phyloP scores from a whole-genome alignment of 2,113 vertebrate genomes.

The Albula goreensis region DNA sequence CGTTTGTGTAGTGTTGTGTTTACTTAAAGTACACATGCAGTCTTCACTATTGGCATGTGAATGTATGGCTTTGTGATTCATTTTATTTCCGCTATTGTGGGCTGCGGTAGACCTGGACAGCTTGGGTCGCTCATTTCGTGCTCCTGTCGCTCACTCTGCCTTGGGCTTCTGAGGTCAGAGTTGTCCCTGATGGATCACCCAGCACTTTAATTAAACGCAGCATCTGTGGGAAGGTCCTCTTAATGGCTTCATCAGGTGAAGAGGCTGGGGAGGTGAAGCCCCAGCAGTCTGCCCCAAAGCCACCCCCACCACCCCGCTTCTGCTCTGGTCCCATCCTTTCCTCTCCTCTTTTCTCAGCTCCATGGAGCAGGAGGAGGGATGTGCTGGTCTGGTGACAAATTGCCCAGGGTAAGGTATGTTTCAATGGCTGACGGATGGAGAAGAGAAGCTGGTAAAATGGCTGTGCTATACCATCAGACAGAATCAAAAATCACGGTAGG shows the following conservation, averaged over 20 bases:
- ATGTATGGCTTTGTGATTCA: background rate
- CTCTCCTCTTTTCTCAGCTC: conserved; percentile 53
- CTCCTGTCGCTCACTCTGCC: background rate
- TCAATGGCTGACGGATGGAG: conserved; percentile 56
- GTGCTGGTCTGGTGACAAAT: conserved; percentile 44
- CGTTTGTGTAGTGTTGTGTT: background rate
- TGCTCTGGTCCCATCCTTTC: background rate
- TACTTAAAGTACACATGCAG: background rate
- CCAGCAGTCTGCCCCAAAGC: conserved; percentile 42
- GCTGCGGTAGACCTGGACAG: background rate
- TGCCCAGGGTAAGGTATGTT: conserved; percentile 47
- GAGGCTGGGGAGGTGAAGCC: conserved; percentile 42
- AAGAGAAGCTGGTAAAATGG: conserved; percentile 51
- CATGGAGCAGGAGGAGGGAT: conserved; percentile 36
- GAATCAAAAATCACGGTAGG: background rate
- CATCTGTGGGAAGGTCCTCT: conserved; percentile 47
- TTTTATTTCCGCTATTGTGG: background rate
- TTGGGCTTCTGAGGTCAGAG: conserved; percentile 2
- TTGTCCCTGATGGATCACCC: conserved; percentile 17
- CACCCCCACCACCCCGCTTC: background rate
- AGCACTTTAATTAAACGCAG: conserved; percentile 25
- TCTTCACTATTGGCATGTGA: background rate
- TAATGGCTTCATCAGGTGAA: conserved; percentile 55
- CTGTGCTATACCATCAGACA: conserved; percentile 21
- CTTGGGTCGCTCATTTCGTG: background rate